Percentiles rank a stretch among this genome's conserved stretches.
These are phyloP conservation scores for Lasioglossum villosulum DNA, from an alignment of 2,888 invertebrate species.

Conservation along the genomic window DNA sequence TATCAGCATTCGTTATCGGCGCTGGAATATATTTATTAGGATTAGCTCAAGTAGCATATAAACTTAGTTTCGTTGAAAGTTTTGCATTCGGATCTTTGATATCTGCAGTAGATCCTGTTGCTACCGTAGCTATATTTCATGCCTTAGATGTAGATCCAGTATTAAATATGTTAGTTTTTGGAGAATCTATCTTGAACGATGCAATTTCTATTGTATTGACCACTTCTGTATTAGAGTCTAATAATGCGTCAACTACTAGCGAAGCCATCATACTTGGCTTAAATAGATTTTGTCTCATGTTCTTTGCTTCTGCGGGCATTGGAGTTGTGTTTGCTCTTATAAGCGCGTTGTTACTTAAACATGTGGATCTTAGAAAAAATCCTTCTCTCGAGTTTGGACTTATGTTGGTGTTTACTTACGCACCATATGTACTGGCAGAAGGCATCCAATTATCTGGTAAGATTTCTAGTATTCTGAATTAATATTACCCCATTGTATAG, in stretches of 20 bases:
- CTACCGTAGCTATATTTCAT: slow-evolving; percentile 99
- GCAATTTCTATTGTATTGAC: slow-evolving; percentile 99
- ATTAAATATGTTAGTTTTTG: slow-evolving; percentile 99
- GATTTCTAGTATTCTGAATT: slow-evolving; percentile 19
- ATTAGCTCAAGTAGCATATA: slow-evolving; percentile 95
- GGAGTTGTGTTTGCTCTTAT: slow-evolving; percentile 97
- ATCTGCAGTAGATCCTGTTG: slow-evolving; percentile 99
- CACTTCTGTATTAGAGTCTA: slow-evolving; percentile 92
- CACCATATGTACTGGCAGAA: slow-evolving; percentile 99
- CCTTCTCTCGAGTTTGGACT: slow-evolving; percentile 99
- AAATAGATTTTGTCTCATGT: slow-evolving; percentile 97
- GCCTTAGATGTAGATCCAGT: slow-evolving; percentile 98
- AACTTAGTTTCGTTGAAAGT: slow-evolving; percentile 97
- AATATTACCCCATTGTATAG: background rate
- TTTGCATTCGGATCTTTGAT: slow-evolving; percentile 99
- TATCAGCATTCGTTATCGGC: slow-evolving; percentile 98
- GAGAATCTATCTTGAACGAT: slow-evolving; percentile 98
- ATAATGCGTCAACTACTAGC: slow-evolving; percentile 89
- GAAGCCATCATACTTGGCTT: slow-evolving; percentile 95
- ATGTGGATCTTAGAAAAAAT: slow-evolving; percentile 97
- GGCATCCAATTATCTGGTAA: slow-evolving; percentile 96
- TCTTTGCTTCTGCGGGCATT: slow-evolving; percentile 98
- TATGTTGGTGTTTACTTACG: slow-evolving; percentile 99
- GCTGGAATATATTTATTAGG: slow-evolving; percentile 98
- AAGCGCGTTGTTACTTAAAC: slow-evolving; percentile 96